Conservation (phyloP, 2,888 invertebrate species). For the Rhopalosiphum nymphaeae region DNA sequence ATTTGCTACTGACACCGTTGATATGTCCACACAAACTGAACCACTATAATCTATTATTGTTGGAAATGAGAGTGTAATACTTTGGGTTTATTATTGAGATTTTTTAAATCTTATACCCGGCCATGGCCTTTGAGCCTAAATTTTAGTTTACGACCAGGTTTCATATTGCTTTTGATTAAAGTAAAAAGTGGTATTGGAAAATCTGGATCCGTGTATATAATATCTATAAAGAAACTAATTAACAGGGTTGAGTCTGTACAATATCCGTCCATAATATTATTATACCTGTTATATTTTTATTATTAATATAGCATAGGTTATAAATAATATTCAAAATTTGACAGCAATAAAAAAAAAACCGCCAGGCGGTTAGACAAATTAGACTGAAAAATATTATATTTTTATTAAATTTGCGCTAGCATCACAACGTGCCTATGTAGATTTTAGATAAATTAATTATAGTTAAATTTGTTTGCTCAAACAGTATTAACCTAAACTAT, state of each 20-base stretch:
- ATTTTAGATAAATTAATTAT: slow-evolving; percentile 52
- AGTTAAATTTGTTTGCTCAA: slow-evolving; percentile 63
- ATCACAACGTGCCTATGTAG: slow-evolving; percentile 59
- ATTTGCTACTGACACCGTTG: slow-evolving; percentile 50
- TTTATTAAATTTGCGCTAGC: slow-evolving; percentile 47
- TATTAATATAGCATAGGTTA: slow-evolving; percentile 35
- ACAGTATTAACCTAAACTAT: slow-evolving; percentile 45
- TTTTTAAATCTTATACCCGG: slow-evolving; percentile 1
- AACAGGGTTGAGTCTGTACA: slow-evolving; percentile 61
- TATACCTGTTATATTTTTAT: slow-evolving; percentile 38
- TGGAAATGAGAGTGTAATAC: neutral
- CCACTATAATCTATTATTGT: slow-evolving; percentile 26
- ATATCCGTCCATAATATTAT: slow-evolving; percentile 64
- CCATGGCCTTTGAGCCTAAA: slow-evolving; percentile 3
- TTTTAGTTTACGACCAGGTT: slow-evolving; percentile 14
- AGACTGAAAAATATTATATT: slow-evolving; percentile 59
- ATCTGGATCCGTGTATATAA: slow-evolving; percentile 44
- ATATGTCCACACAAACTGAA: slow-evolving; percentile 62
- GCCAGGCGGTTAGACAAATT: slow-evolving; percentile 44
- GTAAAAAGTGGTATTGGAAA: slow-evolving; percentile 32
- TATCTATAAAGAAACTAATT: slow-evolving; percentile 53
- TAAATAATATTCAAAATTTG: slow-evolving; percentile 54
- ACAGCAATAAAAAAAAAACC: slow-evolving; percentile 45
- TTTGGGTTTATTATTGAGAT: neutral
- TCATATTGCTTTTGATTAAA: slow-evolving; percentile 35